A percentile compares a stretch with the other conserved stretches of the same genome.
These are phyloP conservation scores for Xyrauchen texanus DNA, from an alignment of 2,113 vertebrate genomes.

Conservation along the genomic window DNA sequence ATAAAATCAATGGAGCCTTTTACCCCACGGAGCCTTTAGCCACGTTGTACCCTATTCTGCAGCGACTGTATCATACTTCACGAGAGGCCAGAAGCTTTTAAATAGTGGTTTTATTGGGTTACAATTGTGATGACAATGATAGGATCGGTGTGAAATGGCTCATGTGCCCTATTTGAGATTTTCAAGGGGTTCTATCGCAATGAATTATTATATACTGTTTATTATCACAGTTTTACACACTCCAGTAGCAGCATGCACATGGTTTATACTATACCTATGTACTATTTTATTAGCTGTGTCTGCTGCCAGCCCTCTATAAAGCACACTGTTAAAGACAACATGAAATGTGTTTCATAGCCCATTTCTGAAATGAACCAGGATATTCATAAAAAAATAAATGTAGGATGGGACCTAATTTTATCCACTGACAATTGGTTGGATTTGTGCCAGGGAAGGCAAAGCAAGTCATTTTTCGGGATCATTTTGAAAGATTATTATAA, in stretches of 20 bases:
- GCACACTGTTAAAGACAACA: not conserved
- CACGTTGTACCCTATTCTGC: not conserved
- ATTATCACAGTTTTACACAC: slow-evolving; percentile 21
- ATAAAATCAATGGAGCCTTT: no score
- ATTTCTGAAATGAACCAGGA: no score
- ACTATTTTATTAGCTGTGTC: slow-evolving; percentile 42
- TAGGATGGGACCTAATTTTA: no score
- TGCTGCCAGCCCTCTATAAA: slow-evolving; percentile 15
- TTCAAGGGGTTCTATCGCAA: slow-evolving; percentile 11
- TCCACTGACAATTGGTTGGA: no score
- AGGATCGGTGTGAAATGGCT: slow-evolving; percentile 26
- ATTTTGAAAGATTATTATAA: no score
- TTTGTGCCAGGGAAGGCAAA: no score
- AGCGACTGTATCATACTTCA: not conserved
- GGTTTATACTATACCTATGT: slow-evolving; percentile 25
- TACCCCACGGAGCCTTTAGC: no score
- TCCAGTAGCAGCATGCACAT: not conserved
- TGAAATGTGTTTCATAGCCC: no score
- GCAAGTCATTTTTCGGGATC: no score
- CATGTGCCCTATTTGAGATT: slow-evolving; percentile 31
- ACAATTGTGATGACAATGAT: slow-evolving; percentile 31
- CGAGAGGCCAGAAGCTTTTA: slow-evolving; percentile 10
- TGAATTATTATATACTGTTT: slow-evolving; percentile 37
- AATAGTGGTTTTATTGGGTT: slow-evolving; percentile 40
- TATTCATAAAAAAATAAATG: no score